Evolutionary conservation across 2,113 vertebrate genomes (phyloP).

Genomic region (Chunga burmeisteri): DNA sequence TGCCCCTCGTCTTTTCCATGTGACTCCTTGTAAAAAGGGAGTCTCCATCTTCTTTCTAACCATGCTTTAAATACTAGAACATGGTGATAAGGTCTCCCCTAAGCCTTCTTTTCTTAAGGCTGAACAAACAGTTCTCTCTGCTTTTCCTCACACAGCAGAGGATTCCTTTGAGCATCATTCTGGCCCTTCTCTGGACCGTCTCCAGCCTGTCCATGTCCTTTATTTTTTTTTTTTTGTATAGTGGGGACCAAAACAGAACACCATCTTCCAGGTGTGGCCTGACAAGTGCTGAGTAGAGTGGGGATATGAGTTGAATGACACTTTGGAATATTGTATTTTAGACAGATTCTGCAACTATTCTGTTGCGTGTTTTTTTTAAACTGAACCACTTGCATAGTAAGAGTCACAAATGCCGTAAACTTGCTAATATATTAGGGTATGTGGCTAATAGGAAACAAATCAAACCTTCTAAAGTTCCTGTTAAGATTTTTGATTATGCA

Average conservation of each 20-base stretch:
- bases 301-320: not conserved
- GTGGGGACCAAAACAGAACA: not conserved
- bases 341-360: not conserved
- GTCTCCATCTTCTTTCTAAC: not conserved
- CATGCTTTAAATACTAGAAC: not conserved
- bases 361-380: not conserved
- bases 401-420: not conserved
- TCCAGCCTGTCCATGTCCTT: not conserved
- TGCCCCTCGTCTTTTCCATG: not conserved
- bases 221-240: not conserved
- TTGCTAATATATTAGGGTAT: not conserved
- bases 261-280: not conserved
- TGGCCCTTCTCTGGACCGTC: not conserved
- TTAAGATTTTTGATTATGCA: not conserved
- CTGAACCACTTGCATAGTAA: not conserved
- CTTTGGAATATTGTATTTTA: not conserved
- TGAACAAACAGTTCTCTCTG: not conserved
- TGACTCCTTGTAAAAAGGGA: not conserved
- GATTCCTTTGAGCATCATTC: not conserved
- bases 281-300: fast-evolving
- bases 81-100: not conserved
- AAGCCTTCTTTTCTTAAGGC: not conserved
- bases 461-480: not conserved
- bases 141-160: not conserved
- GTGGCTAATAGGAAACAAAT: not conserved